Base-by-base conservation (phyloP, 2,888 invertebrate species). In the Ochropleura plecta region DNA sequence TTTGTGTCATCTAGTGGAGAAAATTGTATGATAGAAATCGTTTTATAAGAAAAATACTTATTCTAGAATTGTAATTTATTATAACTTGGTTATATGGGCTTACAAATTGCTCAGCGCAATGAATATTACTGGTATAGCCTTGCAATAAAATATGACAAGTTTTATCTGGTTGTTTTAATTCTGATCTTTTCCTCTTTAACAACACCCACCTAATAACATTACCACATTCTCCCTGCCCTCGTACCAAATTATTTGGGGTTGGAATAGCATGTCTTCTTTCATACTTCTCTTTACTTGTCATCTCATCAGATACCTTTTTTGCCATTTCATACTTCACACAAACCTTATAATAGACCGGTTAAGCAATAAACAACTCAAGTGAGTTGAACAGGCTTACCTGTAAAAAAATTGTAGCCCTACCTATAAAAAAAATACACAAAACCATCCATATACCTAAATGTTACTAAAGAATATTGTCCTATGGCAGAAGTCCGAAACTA, bases 21-120 rank as follows among this genome's bases (percentile, higher is more conserved):
- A 76, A 73, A 76, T 60, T 82, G 75, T 84, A 81, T 65, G 44
- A 76, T 76, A 81, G 60, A 78, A 80, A 86, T 85, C 73, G 72
- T 83, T 76, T 73, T 83, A 16, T 79, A 87, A 53, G 78, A 69
- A 73, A 80, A 80, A 74, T 69, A 40, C 55, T 67, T 81, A 70
- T 42, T 65, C 53, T 82, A 78, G 55, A 78, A 70, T 70, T 82
- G 66, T 83, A 83, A 83, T 85, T 78, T 85, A 86, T 88, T 81
- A 70, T 79, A 67, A 73, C 73, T 74, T 85, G 74, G 78, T 77
- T 57, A 74, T 73, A 80, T 75, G 83, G 71, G 63, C 81, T 78
- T 70, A 62, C 18, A 68, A 75, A 73, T 71, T 80, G 81, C 79
- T 87, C 78, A 82, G 79, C 87, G 85, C 86, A 83, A 85, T 85